phyloP scores from a whole-genome alignment of 2,113 vertebrate species.

The Atlantisia rogersi region DNA sequence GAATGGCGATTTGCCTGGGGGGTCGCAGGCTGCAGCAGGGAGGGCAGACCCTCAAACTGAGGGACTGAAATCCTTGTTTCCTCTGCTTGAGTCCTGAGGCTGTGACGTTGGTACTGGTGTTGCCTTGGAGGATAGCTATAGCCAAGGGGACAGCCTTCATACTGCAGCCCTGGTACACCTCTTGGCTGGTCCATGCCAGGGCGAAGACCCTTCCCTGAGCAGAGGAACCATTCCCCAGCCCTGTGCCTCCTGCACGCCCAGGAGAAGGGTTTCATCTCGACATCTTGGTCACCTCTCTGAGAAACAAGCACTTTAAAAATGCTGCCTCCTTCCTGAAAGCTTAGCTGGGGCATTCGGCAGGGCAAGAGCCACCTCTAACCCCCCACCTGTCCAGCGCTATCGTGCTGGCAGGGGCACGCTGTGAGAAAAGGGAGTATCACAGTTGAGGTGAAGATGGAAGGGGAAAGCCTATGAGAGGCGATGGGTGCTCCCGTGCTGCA shows the following conservation, averaged over 20 bases:
- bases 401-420: neutral
- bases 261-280: neutral
- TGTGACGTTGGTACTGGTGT: fast-evolving
- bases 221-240: neutral
- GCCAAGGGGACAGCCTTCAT: neutral
- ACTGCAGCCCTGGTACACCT: neutral
- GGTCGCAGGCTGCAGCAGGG: neutral
- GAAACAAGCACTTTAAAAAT: neutral
- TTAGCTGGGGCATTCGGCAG: fast-evolving
- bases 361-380: neutral
- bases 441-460: neutral
- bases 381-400: fast-evolving
- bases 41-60: neutral
- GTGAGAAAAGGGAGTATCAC: neutral
- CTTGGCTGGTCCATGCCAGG: fast-evolving
- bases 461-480: fast-evolving
- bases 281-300: fast-evolving
- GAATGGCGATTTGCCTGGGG: fast-evolving
- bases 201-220: neutral
- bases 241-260: fast-evolving
- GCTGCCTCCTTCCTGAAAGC: neutral
- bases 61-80: no score
- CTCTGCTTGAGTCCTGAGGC: neutral
- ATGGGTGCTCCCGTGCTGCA: fast-evolving
- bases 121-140: neutral